Base-by-base conservation (phyloP, 2,888 invertebrate genomes). In the Apotomis betuletana region DNA sequence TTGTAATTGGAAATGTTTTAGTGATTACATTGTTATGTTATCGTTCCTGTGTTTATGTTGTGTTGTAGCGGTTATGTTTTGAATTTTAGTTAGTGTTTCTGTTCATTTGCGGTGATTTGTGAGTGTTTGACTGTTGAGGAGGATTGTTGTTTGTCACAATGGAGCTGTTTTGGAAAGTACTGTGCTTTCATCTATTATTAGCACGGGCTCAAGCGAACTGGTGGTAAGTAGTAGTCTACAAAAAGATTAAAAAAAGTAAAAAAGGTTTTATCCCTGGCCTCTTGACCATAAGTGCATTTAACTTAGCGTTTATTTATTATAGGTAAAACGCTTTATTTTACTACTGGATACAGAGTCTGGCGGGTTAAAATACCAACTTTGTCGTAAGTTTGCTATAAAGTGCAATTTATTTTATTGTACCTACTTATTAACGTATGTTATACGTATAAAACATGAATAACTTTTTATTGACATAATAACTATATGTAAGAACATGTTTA, bases 121-220 rank as follows among this genome's bases (percentile, higher is more conserved):
- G 80, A 77, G 77, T 79, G 78, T 62, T 70, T 85, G 77, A 77
- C 80, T 83, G 85, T 72, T 54, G 76, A 69, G 75, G 76, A 72
- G 76, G 76, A 76, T 76, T 71, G 67, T 61, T 74, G 67, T 77
- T 75, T 74, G 77, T 71, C 87, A 87, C 76, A 75, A 92, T 93
- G 92, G 89, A 86, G 90, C 82, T 91, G 77, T 82, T 91, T 85
- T 89, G 90, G 90, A 90, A 87, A 88, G 84, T 90, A 80, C 78
- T 90, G 79, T 88, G 86, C 77, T 86, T 81, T 75, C 79, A 90
- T 74, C 79, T 91, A 67, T 77, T 92, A 70, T 79, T 91, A 69
- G 83, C 88, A 74, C 88, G 92, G 77, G 88, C 87, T 62, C 76
- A 87, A 74, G 90, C 88, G 73, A 91, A 90, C 75, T 93, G 92